Percentiles rank a stretch among this genome's conserved stretches.
Conservation (phyloP, 2,797 vertebrate genomes). For the Sorex maritimensis region DNA sequence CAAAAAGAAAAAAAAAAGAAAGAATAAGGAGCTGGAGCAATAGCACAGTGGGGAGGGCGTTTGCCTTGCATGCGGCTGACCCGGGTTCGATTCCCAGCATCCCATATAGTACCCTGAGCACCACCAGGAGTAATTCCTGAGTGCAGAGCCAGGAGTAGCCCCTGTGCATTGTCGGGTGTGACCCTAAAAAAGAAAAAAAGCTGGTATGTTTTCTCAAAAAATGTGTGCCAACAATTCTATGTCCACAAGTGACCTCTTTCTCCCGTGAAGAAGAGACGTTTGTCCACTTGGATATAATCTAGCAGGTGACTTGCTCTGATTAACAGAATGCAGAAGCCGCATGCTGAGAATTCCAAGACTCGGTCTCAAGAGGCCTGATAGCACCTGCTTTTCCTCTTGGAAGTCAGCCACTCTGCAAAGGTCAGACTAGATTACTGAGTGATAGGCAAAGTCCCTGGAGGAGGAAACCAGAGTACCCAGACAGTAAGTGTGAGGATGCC, state of each 20-base stretch:
- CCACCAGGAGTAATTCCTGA: no score
- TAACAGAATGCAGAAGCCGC: conserved; percentile 38
- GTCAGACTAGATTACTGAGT: conserved; percentile 62
- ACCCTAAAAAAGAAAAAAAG: background rate
- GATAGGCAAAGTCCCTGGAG: background rate
- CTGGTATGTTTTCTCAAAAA: background rate
- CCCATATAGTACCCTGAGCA: no score
- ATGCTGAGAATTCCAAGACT: conserved; percentile 43
- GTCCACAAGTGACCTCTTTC: conserved; percentile 16
- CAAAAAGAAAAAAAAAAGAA: no score
- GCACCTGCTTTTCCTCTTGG: conserved; percentile 63
- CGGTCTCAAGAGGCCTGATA: conserved; percentile 9
- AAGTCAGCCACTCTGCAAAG: conserved; percentile 19
- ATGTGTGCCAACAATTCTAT: background rate
- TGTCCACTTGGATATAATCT: conserved; percentile 38
- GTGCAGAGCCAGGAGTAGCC: no score
- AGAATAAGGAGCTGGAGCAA: no score
- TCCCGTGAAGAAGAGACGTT: background rate
- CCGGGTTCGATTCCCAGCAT: no score
- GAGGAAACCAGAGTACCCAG: conserved; percentile 18
- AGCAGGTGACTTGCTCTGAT: conserved; percentile 30
- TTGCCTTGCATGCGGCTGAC: no score
- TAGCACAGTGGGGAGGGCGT: no score
- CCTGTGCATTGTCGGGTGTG: no score
- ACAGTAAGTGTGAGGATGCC: background rate